Conservation (phyloP, 1,140 invertebrate species). For the Mactra quadrangularis region DNA sequence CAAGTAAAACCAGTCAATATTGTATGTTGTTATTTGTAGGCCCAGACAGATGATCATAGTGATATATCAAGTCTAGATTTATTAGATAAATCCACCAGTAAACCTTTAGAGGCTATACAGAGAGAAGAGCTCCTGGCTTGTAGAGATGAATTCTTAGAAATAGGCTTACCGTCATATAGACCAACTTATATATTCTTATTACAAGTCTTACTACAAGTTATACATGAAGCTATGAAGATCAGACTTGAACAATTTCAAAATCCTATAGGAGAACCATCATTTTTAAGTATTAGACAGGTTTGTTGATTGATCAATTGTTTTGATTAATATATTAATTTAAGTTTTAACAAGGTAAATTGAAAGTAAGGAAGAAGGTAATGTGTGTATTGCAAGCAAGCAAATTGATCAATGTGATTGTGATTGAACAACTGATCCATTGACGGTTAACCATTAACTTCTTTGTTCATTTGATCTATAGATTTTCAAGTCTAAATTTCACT, state of each 20-base stretch:
- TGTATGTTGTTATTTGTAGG: too few species aligned
- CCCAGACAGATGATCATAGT: too few species aligned
- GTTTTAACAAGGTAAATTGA: too few species aligned
- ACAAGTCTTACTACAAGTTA: conserved; percentile 91
- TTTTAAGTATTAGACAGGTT: conserved; percentile 91
- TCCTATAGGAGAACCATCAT: conserved; percentile 90
- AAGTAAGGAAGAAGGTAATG: too few species aligned
- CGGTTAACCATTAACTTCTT: too few species aligned
- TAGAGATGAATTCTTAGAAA: conserved; percentile 89
- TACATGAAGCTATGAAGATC: conserved; percentile 94
- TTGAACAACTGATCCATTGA: too few species aligned
- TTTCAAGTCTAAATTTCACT: too few species aligned
- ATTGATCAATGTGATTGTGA: too few species aligned
- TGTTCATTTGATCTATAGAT: too few species aligned
- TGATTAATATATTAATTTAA: neutral
- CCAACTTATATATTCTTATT: conserved; percentile 93
- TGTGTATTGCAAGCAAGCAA: too few species aligned
- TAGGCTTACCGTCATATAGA: conserved; percentile 92
- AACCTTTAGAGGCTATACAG: conserved; percentile 66
- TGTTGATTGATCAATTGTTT: neutral
- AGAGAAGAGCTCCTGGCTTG: conserved; percentile 88
- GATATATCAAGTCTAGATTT: conserved; percentile 63
- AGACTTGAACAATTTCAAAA: conserved; percentile 89
- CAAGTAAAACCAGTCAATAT: too few species aligned
- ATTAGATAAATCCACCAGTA: conserved; percentile 32